These are phyloP conservation scores for Etheostoma nigrum DNA, from an alignment of 2,797 vertebrate genomes.

Conservation along the genomic window DNA sequence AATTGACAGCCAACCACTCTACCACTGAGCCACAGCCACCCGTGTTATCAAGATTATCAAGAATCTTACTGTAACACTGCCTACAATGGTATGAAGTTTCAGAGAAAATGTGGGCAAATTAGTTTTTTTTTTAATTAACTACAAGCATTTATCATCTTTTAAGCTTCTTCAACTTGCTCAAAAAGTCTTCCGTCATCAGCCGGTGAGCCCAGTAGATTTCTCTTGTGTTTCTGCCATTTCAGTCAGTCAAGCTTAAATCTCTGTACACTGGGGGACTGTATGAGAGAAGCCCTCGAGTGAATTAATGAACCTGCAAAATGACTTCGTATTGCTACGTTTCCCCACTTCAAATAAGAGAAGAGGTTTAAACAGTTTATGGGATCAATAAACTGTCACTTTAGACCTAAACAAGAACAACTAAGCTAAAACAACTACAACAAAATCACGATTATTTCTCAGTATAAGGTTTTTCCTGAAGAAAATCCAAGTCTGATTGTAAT, in stretches of 20 bases:
- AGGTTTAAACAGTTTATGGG: too few relatives aligned
- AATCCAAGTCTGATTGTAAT: too few relatives aligned
- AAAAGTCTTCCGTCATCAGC: conserved; percentile 27
- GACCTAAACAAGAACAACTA: too few relatives aligned
- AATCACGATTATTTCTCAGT: too few relatives aligned
- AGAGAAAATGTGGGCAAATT: not conserved
- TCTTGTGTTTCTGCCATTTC: conserved; percentile 21
- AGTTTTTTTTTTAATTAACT: conserved; percentile 25
- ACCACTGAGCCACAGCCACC: too few relatives aligned
- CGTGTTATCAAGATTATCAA: too few relatives aligned
- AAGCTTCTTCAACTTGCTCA: conserved; percentile 17
- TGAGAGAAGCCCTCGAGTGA: conserved; percentile 7
- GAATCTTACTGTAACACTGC: not conserved
- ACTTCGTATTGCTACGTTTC: not conserved
- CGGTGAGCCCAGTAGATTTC: conserved; percentile 22
- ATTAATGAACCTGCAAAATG: conserved; percentile 19
- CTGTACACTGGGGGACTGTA: conserved; percentile 14
- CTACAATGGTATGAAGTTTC: not conserved
- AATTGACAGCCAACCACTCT: too few relatives aligned
- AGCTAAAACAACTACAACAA: too few relatives aligned
- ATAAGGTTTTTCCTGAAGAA: too few relatives aligned
- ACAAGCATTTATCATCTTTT: conserved; percentile 20
- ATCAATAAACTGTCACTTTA: too few relatives aligned
- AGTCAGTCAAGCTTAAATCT: conserved; percentile 49
- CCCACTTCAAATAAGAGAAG: too few relatives aligned